Conservation (phyloP, 2,888 invertebrate species). For the Cheilosia vernalis region DNA sequence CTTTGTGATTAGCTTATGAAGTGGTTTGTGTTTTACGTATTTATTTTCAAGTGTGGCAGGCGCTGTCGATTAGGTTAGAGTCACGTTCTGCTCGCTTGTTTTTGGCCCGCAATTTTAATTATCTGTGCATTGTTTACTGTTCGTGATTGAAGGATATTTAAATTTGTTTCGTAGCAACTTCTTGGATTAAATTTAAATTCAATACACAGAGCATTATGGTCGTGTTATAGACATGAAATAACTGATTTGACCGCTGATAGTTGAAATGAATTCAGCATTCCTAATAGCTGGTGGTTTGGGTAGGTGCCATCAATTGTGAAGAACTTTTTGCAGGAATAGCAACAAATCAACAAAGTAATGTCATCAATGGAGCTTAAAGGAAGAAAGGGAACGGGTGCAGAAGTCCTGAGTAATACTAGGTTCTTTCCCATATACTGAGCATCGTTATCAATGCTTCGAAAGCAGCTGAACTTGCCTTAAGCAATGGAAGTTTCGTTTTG, state of each 20-base stretch:
- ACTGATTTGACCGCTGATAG: not conserved
- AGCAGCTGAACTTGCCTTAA: too few species aligned
- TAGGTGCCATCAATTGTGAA: too few species aligned
- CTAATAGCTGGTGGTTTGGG: too few species aligned
- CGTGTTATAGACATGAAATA: not conserved
- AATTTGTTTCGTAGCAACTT: not conserved
- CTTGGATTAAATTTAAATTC: not conserved
- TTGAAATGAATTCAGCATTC: too few species aligned
- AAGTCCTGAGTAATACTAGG: too few species aligned
- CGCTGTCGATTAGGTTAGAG: slow-evolving; percentile 24
- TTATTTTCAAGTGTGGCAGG: not conserved
- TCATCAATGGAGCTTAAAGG: too few species aligned
- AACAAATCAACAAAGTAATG: too few species aligned
- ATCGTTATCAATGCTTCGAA: too few species aligned
- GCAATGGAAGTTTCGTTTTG: too few species aligned
- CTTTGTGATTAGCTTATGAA: slow-evolving; percentile 49
- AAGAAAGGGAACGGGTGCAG: too few species aligned
- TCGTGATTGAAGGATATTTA: slow-evolving; percentile 55
- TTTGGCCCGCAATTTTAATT: slow-evolving; percentile 56
- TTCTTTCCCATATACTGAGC: too few species aligned
- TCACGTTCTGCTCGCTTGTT: slow-evolving; percentile 60
- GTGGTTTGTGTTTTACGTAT: slow-evolving; percentile 22
- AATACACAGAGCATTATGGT: not conserved
- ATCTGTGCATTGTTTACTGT: slow-evolving; percentile 50
- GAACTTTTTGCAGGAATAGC: too few species aligned